Evolutionary conservation across 2,888 invertebrate genomes (phyloP).

Genomic region (Eucriotettix oculatus): DNA sequence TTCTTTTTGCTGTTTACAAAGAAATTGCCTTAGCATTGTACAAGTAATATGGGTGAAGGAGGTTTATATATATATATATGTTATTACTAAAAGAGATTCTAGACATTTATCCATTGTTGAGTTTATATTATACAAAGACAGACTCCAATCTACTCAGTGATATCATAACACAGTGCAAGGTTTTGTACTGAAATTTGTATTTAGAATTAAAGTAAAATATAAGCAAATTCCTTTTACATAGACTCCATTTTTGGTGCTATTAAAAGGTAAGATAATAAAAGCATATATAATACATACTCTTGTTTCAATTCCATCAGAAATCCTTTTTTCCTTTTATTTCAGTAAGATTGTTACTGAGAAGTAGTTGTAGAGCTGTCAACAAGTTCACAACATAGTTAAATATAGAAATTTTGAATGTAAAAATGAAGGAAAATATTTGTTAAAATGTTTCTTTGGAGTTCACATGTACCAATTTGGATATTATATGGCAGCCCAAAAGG

Average conservation of each 20-base stretch:
- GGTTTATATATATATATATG: conserved; percentile 3
- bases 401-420: no score
- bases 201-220: background rate
- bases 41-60: conserved; percentile 11
- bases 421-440: no score
- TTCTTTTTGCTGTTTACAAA: background rate
- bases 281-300: background rate
- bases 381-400: no score
- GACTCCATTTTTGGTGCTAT: conserved; percentile 1
- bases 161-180: background rate
- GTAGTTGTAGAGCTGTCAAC: no score
- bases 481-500: no score
- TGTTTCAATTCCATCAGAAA: background rate
- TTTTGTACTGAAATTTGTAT: background rate
- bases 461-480: no score
- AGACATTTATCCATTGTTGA: conserved; percentile 9
- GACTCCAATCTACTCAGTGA: background rate
- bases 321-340: background rate
- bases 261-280: background rate
- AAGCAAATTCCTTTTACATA: background rate
- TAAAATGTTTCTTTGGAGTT: no score
- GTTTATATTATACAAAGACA: conserved; percentile 5
- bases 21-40: conserved; percentile 12
- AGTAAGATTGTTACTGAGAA: no score
- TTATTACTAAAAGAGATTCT: conserved; percentile 2